Evolutionary conservation across 2,797 vertebrate species (phyloP), one percentile per base, ranked within the genome.

Genomic region (Halcyon smyrnensis): DNA sequence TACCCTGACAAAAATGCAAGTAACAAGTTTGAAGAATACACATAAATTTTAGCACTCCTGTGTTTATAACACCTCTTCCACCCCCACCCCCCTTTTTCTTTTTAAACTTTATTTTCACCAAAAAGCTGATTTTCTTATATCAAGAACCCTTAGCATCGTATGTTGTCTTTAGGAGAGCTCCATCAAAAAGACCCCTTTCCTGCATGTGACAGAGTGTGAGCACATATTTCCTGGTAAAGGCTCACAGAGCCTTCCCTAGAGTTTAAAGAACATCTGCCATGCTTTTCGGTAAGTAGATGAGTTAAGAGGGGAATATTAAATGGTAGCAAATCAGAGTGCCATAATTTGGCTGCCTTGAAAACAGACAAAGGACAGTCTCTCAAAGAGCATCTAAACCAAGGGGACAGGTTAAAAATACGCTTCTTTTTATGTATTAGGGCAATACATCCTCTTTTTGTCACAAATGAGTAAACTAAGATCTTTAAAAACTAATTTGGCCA

Each of bases 241-340:
- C 25, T 85, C 46, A 43, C 27, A 73, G 54, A 81, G 43, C 46
- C 51, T 91, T 93, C 95, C 94, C 94, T 69, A 28, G 89, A 92
- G 92, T 84, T 94, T 81, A 86, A 80, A n/a, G 57, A 94, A 95
- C 94, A 95, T 95, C 91, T 96, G 91, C 39, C 39, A n/a, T 13
- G 62, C 50, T 92, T 57, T 84, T 73, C 77, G 73, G 0, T 53
- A 67, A 90, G 63, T 15, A 70, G 37, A 82, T 48, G 63, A 93
- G 39, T 77, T 80, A 86, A 90, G 78, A 89, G 70, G 12, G 25
- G 76, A 92, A 86, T 93, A 95, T 92, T 93, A 86, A 95, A 91
- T 10, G 73, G 34, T 76, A 78, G 28, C 14, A 89, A 88, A 82
- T 36, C 77, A 83, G 36, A 95, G 13, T 71, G n/a, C 24, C 23